Base-by-base conservation (phyloP, 2,113 vertebrate genomes). In the Arenaria interpres region DNA sequence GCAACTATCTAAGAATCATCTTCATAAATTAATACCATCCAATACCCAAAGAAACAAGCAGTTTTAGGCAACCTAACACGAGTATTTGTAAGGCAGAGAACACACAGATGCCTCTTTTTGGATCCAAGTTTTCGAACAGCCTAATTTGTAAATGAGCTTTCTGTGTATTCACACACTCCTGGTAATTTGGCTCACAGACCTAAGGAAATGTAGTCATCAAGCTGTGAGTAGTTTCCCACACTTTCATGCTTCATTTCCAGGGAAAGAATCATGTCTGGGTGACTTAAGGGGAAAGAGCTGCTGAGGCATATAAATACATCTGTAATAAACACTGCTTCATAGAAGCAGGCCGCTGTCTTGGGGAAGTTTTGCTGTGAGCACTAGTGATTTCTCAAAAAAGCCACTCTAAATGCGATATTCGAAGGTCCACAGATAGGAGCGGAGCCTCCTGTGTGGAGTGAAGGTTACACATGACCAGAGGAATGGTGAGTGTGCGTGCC, bases 71-170 rank as follows among this genome's bases (percentile, higher is more conserved):
- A 64, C 45, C 9, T 77, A 41, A 69, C 2, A 2, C 3, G 4
- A 72, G 56, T 77, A 48, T 79, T 88, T 90, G 56, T 72, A 82
- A 59, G 10, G 6, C n/a, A 81, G 73, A 81, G 62, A 93, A 68
- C 13, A 45, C 73, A 88, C 43, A 95, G 87, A 87, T 94, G 73
- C 54, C 43, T 77, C 19, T 41, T 67, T 90, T 82, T 89, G 43
- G 39, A 80, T 91, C 46, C 83, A 82, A 54, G 57, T 57, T 96
- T 95, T 85, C 81, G 73, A 92, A 75, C 77, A 97, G 80, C 45
- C 79, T 92, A 59, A 95, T 95, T 93, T 93, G 92, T 96, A 96
- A 96, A 89, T 81, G 90, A 90, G 79, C 76, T 96, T 78, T 90
- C 73, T 88, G 35, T 90, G 63, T 91, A 59, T 95, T 91, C 91